Evolutionary conservation across 2,113 vertebrate genomes (phyloP).

Genomic region (Callipepla californica): DNA sequence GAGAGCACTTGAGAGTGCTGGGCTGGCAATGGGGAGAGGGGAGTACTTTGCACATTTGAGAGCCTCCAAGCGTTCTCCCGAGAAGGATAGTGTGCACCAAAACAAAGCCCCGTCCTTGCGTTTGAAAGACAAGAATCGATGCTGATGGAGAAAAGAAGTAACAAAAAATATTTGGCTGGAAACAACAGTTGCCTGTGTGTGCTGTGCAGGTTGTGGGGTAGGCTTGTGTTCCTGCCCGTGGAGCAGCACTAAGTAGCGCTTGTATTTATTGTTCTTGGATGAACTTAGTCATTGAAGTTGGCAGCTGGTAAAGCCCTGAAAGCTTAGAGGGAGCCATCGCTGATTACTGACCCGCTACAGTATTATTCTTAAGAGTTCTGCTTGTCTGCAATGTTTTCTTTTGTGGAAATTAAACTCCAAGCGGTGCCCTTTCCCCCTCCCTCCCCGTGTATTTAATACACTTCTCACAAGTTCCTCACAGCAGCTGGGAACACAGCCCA

Average conservation of each 20-base stretch:
- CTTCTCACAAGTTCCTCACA: neutral
- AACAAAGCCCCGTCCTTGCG: neutral
- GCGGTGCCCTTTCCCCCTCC: neutral
- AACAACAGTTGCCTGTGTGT: neutral
- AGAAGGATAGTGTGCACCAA: neutral
- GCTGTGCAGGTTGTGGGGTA: neutral
- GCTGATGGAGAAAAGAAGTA: neutral
- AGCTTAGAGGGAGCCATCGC: neutral
- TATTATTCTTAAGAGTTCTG: neutral
- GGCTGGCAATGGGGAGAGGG: neutral
- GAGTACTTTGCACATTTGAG: neutral
- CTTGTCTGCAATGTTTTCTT: neutral
- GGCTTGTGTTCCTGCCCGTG: neutral
- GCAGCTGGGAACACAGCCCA: neutral
- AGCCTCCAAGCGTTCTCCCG: neutral
- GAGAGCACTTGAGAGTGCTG: neutral
- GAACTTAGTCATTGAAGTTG: neutral
- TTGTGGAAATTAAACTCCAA: neutral
- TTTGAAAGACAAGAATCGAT: neutral
- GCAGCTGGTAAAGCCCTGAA: neutral
- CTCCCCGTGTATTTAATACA: neutral
- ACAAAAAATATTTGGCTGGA: neutral
- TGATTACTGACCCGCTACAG: neutral
- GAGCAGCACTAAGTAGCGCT: neutral
- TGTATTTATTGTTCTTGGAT: conserved; percentile 24